phyloP scores from a whole-genome alignment of 2,113 vertebrate genomes.

The Callipepla californica region DNA sequence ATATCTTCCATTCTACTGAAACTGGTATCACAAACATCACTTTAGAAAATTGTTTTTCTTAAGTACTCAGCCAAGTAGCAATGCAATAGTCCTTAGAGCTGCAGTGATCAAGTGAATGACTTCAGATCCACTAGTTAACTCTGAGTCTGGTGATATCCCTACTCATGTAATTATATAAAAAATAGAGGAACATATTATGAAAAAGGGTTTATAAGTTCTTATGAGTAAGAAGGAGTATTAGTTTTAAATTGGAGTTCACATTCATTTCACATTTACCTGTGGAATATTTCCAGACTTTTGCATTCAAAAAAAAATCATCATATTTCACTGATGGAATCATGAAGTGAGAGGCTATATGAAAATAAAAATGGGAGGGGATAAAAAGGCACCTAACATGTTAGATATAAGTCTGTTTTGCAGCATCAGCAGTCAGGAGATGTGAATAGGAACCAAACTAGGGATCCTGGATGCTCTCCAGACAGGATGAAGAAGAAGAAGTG shows the following conservation, averaged over 20 bases:
- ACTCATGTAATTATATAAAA: not conserved
- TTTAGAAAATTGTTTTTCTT: conserved; percentile 1
- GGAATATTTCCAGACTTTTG: not conserved
- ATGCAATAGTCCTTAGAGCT: conserved; percentile 25
- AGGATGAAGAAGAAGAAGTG: not conserved
- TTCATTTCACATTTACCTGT: not conserved
- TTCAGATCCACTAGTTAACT: not conserved
- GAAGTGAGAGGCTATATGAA: not conserved
- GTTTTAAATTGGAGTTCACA: not conserved
- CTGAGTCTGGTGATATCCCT: not conserved
- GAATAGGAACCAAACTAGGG: accelerated
- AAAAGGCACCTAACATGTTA: not conserved
- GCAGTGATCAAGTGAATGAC: not conserved
- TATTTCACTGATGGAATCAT: not conserved
- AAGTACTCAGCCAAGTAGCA: not conserved
- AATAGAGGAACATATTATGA: not conserved
- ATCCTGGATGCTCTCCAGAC: not conserved
- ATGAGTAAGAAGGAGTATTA: not conserved
- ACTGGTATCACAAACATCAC: not conserved
- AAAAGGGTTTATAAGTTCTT: not conserved
- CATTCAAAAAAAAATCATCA: accelerated
- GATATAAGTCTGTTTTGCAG: not conserved
- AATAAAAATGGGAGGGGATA: accelerated
- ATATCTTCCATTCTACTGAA: not conserved
- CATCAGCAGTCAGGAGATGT: not conserved